Evolutionary conservation across 1,140 invertebrate genomes (phyloP), one percentile per base, ranked within the genome.

Genomic region (Papilio glaucus): DNA sequence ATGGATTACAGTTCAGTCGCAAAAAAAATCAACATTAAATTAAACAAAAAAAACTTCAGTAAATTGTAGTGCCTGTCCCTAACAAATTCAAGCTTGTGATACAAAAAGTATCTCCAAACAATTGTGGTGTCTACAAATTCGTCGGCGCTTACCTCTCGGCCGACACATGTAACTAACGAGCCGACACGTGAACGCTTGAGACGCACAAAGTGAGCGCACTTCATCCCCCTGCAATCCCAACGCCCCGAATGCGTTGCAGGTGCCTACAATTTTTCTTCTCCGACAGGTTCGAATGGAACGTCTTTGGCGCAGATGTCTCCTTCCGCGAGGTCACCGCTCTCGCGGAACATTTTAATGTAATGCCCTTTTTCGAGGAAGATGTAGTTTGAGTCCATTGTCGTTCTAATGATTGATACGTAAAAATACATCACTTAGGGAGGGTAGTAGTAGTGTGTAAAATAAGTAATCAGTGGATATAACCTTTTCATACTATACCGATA

Each of bases 211-310:
- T 85, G 81, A 87, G 82, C 83, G 81, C 81, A 82, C 86, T 88
- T 84, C 79, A 85, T 85, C 73, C 67, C 60, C 21, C 71, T 18
- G 33, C 18, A 8, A 10, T n/a, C n/a, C 57, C 38, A 21, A 67
- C 71, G 68, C 53, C 82, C 78, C 81, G 70, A 84, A 80, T 88
- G 88, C 86, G 84, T 83, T 89, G 86, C 87, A 89, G 86, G 86
- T 88, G 85, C 80, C 77, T 81, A 82, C 81, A 79, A 88, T 89
- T 86, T 88, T 86, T 89, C 85, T 84, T 86, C 76, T 75, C 78
- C 79, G 83, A 85, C 86, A 88, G 87, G 86, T 87, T 85, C 84
- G 83, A 80, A 87, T 87, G 74, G 80, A 85, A 82, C 81, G 72
- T 81, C 79, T 77, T 72, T 80, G 78, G 81, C 80, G 72, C 57